phyloP scores from a whole-genome alignment of 2,797 vertebrate species.

The Gymnothorax javanicus region DNA sequence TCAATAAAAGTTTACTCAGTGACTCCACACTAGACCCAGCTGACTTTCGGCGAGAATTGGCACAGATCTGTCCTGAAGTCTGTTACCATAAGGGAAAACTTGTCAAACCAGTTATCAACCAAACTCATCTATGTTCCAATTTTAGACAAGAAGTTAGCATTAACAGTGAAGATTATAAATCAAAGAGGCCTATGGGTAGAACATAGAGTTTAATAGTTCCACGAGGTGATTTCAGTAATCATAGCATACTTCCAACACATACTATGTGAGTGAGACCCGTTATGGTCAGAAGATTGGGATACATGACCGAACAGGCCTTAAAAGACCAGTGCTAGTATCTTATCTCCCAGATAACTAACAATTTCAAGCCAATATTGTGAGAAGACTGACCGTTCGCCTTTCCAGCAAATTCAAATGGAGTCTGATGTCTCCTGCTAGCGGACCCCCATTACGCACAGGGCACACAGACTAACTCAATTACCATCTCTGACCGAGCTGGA shows the following conservation, averaged over 20 bases:
- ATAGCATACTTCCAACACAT: background rate
- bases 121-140: no score
- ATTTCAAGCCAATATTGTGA: constrained; percentile 54
- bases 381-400: constrained; percentile 45
- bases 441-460: constrained; percentile 61
- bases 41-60: no score
- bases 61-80: no score
- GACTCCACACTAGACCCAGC: no score
- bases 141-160: background rate
- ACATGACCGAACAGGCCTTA: background rate
- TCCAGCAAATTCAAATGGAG: constrained; percentile 52
- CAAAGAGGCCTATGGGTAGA: background rate
- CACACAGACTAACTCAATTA: constrained; percentile 59
- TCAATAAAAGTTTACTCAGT: background rate
- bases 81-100: no score
- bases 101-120: no score
- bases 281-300: background rate
- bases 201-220: background rate
- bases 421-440: constrained; percentile 53
- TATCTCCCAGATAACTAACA: constrained; percentile 54
- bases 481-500: constrained; percentile 45
- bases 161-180: background rate
- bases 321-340: constrained; percentile 20
- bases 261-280: background rate
- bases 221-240: background rate